A percentile compares a stretch with the other conserved stretches of the same genome.
Conservation (phyloP, 2,113 vertebrate genomes). For the Tetraodon nigroviridis region DNA sequence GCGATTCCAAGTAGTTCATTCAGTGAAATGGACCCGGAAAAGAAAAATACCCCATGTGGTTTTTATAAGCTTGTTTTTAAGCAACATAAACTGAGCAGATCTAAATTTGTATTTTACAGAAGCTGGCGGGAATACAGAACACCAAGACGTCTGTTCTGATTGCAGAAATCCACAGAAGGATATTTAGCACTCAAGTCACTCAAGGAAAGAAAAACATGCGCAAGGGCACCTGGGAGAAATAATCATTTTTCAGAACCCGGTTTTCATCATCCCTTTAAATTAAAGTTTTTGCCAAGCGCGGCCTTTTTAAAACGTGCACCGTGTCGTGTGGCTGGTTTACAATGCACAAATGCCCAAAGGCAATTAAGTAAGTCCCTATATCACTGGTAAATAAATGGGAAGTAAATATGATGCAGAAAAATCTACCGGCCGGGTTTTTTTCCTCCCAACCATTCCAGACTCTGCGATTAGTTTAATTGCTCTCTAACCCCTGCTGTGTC, state of each 20-base stretch:
- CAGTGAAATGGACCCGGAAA: no score
- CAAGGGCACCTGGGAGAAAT: background rate
- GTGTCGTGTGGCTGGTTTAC: background rate
- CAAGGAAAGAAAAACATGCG: no score
- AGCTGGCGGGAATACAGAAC: no score
- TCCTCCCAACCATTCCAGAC: conserved; percentile 25
- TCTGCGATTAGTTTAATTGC: conserved; percentile 58
- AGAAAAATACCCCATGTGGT: no score
- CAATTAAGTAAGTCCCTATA: conserved; percentile 17
- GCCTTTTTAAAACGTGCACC: background rate
- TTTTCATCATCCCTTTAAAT: background rate
- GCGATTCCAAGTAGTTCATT: no score
- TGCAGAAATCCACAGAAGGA: no score
- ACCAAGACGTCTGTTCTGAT: no score
- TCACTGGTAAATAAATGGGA: conserved; percentile 22
- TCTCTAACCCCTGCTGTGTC: conserved; percentile 31
- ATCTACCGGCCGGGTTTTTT: conserved; percentile 28
- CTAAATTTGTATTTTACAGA: no score
- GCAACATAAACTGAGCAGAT: no score
- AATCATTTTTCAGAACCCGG: background rate
- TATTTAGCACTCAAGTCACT: no score
- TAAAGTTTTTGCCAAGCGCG: conserved; percentile 7
- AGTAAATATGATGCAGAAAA: conserved; percentile 33
- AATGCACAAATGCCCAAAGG: conserved; percentile 11
- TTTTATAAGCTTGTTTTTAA: no score